Evolutionary conservation across 2,888 invertebrate species (phyloP), one percentile per base, ranked within the genome.

Genomic region (Caenorhabditis sinica): DNA sequence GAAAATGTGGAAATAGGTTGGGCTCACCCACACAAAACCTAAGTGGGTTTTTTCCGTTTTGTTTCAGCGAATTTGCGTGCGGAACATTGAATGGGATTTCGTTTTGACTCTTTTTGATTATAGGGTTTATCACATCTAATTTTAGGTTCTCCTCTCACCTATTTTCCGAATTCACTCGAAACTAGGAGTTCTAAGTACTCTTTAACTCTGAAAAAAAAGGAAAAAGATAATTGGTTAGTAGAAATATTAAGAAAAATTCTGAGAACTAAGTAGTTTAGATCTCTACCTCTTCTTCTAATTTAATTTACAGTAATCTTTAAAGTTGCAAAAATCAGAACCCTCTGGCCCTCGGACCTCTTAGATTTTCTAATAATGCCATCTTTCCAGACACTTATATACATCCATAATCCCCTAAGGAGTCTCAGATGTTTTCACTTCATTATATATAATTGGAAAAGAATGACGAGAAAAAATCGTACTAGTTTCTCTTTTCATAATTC

Each of bases 401-500:
- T 33, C 36, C 1, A 53, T 45, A 45, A 56, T 11, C 51, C 36
- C 36, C 11, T 36, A 33, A 36, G 30, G 74, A 68, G 75, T 40
- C 75, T 76, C 75, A 76, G 58, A 76, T 76, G 75, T 68, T 45
- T 43, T 49, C 30, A 11, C 61, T 51, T 28, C 28, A 23, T 20
- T 30, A 30, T 15, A 23, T 2, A 58, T 76, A 76, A 76, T 76
- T 76, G 60, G n/a, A 40, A 17, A n/a, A 66, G 56, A 75, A 76
- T 45, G 56, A n/a, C 33, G 15, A 43, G 45, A 63, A 8, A 30
- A 53, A 76, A 68, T 76, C 58, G 74, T 74, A 74, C 74, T 74
- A 74, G 65, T 65, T 49, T 23, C 49, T 53, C n/a, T 51, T 11
- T 30, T 51, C 49, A n/a, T 36, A n/a, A 61, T n/a, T 61, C 36